Evolutionary conservation across 2,888 invertebrate species (phyloP).

Genomic region (Druceiella hillmani): DNA sequence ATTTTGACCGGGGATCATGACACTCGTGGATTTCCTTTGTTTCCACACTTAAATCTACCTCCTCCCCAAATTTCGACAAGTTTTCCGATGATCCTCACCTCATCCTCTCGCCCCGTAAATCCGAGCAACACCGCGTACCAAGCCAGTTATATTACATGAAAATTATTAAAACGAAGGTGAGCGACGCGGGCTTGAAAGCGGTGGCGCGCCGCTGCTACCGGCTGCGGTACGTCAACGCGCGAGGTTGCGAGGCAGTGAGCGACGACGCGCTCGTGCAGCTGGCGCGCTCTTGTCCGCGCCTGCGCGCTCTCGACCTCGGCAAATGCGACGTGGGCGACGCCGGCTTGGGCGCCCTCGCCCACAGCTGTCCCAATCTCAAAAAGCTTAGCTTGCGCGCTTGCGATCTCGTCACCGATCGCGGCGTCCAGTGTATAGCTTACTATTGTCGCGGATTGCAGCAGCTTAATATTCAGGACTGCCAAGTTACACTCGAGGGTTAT

Average conservation of each 20-base stretch:
- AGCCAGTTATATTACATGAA: too few species aligned
- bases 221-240: constrained; percentile 81
- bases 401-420: constrained; percentile 85
- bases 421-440: constrained; percentile 82
- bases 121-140: too few species aligned
- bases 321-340: constrained; percentile 92
- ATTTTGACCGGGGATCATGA: too few species aligned
- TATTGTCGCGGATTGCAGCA: constrained; percentile 87
- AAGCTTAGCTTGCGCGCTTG: constrained; percentile 87
- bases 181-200: constrained; percentile 83
- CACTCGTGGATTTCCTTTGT: too few species aligned
- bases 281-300: constrained; percentile 77
- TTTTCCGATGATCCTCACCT: too few species aligned
- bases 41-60: too few species aligned
- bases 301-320: constrained; percentile 84
- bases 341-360: constrained; percentile 78
- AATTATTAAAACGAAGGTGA: too few species aligned
- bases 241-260: constrained; percentile 92
- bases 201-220: constrained; percentile 85
- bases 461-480: constrained; percentile 90
- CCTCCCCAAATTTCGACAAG: too few species aligned
- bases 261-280: constrained; percentile 86
- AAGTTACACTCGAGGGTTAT: constrained; percentile 84
- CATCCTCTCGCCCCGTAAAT: too few species aligned
- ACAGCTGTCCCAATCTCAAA: constrained; percentile 85